These are phyloP conservation scores for Erpetoichthys calabaricus DNA, from an alignment of 2,797 vertebrate species.

Conservation along the genomic window DNA sequence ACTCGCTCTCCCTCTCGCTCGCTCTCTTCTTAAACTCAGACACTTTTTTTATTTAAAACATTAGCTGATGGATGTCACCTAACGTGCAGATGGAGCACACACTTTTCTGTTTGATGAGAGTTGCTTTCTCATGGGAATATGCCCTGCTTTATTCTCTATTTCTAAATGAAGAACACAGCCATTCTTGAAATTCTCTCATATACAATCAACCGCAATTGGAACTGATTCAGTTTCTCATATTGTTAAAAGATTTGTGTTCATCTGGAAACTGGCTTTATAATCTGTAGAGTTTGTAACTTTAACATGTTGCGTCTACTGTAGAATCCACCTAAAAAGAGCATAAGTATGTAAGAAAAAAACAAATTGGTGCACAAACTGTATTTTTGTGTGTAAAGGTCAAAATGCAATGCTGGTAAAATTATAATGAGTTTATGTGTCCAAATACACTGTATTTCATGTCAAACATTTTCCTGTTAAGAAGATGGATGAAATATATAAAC, in stretches of 20 bases:
- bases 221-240: constrained; percentile 46
- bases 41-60: constrained; percentile 35
- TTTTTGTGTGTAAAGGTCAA: too few species aligned
- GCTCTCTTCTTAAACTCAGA: constrained; percentile 39
- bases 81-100: constrained; percentile 33
- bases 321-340: constrained; percentile 14
- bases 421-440: too few species aligned
- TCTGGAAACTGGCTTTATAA: constrained; percentile 31
- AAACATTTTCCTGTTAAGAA: too few species aligned
- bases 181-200: constrained; percentile 36
- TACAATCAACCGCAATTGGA: constrained; percentile 57
- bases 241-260: constrained; percentile 62
- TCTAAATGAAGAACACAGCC: too few species aligned
- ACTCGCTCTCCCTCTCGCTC: constrained; percentile 52
- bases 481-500: too few species aligned
- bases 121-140: constrained; percentile 43
- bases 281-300: constrained; percentile 34
- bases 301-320: constrained; percentile 38
- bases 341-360: too few species aligned
- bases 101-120: constrained; percentile 21
- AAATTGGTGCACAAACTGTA: too few species aligned
- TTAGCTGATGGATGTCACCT: constrained; percentile 40
- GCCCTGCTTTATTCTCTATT: constrained; percentile 16
- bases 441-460: too few species aligned
- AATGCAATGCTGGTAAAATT: too few species aligned